phyloP scores from a whole-genome alignment of 35 echinoderm and acorn worm species.

The Ophioderma brevispina region DNA sequence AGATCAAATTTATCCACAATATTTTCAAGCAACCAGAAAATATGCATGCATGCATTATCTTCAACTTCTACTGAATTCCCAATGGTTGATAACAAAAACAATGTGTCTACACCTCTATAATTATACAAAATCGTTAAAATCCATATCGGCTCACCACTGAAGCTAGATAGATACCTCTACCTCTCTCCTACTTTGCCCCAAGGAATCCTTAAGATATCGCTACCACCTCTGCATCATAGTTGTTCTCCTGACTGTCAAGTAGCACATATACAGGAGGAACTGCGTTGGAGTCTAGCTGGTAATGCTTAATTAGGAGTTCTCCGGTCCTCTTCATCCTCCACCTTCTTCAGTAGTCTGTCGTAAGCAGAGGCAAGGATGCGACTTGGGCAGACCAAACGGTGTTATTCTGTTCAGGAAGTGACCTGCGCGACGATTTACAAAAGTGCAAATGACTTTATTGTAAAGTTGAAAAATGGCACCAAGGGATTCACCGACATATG shows the following conservation, averaged over 20 bases:
- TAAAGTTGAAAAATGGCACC: not conserved
- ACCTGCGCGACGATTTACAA: no score
- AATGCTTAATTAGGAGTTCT: conserved; percentile 68
- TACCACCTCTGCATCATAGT: conserved; percentile 63
- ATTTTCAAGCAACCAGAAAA: no score
- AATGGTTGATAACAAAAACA: no score
- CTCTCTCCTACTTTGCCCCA: conserved; percentile 96
- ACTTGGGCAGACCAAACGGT: conserved; percentile 51
- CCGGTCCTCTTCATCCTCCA: conserved; percentile 57
- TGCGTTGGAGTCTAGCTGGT: conserved; percentile 83
- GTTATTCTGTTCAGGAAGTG: conserved; percentile 97
- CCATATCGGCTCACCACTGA: no score
- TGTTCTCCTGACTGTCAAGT: conserved; percentile 17
- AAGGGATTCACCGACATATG: no score
- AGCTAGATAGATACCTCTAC: conserved; percentile 87
- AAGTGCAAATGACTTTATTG: conserved; percentile 24
- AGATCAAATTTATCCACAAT: no score
- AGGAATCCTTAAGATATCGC: conserved; percentile 67
- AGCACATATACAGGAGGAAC: conserved; percentile 78
- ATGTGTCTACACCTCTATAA: no score
- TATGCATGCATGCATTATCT: no score
- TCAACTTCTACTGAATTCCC: no score
- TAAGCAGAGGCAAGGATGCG: conserved; percentile 85
- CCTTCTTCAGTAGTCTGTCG: conserved; percentile 84
- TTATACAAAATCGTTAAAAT: no score